Evolutionary conservation across 2,888 invertebrate species (phyloP).

Genomic region (Drosophila lacicola): DNA sequence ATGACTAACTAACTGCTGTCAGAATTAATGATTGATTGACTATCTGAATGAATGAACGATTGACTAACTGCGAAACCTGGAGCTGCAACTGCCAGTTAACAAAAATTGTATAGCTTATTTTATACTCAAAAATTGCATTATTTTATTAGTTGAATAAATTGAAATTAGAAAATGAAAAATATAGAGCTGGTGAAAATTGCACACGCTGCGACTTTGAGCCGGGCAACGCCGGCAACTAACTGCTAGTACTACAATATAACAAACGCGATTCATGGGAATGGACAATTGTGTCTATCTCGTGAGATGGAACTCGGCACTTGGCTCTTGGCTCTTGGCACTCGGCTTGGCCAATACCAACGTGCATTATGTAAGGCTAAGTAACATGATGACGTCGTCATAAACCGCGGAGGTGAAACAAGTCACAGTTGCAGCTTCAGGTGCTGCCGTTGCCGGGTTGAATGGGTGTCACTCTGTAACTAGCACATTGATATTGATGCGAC

Average conservation of each 20-base stretch:
- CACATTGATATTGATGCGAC: constrained; percentile 65
- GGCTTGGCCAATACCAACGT: neutral
- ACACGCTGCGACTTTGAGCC: neutral
- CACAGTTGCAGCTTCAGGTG: constrained; percentile 8
- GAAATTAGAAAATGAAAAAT: no score
- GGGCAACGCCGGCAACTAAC: constrained; percentile 15
- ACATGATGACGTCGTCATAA: constrained; percentile 32
- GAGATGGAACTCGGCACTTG: neutral
- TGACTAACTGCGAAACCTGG: neutral
- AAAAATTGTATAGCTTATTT: no score
- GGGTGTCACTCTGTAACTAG: constrained; percentile 75
- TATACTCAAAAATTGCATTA: no score
- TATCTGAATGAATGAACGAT: neutral
- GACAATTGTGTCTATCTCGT: constrained; percentile 6
- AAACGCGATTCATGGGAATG: constrained; percentile 16
- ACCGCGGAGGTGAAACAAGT: constrained; percentile 17
- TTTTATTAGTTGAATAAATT: no score
- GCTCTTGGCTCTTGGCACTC: no score
- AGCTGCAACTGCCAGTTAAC: no score
- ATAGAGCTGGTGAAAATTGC: no score
- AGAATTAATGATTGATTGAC: neutral
- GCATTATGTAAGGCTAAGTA: constrained; percentile 22
- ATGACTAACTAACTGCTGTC: no score
- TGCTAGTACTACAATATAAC: constrained; percentile 11
- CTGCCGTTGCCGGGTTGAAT: constrained; percentile 47